Conservation (phyloP, 2,888 invertebrate species). For the Xanthia togata region DNA sequence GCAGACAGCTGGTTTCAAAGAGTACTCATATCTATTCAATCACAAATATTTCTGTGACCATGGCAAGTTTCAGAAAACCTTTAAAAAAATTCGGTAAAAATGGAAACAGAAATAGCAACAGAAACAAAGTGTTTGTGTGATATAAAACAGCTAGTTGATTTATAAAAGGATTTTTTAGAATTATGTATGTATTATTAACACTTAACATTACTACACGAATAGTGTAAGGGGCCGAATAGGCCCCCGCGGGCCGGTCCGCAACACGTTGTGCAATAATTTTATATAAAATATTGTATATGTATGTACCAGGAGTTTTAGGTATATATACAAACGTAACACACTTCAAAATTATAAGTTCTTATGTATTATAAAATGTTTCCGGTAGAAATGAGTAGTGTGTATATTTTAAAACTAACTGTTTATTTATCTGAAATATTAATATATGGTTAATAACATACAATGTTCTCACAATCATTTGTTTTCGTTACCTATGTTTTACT, state of each 20-base stretch:
- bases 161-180: slow-evolving; percentile 57
- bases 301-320: slow-evolving; percentile 68
- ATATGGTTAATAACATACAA: slow-evolving; percentile 83
- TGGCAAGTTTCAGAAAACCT: slow-evolving; percentile 54
- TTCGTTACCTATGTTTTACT: slow-evolving; percentile 61
- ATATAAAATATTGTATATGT: slow-evolving; percentile 58
- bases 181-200: slow-evolving; percentile 61
- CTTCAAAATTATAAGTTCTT: slow-evolving; percentile 76
- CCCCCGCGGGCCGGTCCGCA: slow-evolving; percentile 15
- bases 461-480: slow-evolving; percentile 75
- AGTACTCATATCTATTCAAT: slow-evolving; percentile 66
- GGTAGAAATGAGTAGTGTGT: slow-evolving; percentile 74
- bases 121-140: slow-evolving; percentile 73
- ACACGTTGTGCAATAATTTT: slow-evolving; percentile 74
- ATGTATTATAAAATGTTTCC: slow-evolving; percentile 80
- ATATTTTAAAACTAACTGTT: slow-evolving; percentile 82
- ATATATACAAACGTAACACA: slow-evolving; percentile 65
- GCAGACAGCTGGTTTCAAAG: slow-evolving; percentile 66
- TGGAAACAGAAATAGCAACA: slow-evolving; percentile 69
- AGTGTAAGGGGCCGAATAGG: slow-evolving; percentile 50
- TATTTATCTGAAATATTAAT: slow-evolving; percentile 86
- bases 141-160: slow-evolving; percentile 69
- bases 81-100: slow-evolving; percentile 61
- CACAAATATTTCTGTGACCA: slow-evolving; percentile 72
- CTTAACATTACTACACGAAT: slow-evolving; percentile 63